Conservation (phyloP, 2,113 vertebrate species). For the Notarius quadriscutis region DNA sequence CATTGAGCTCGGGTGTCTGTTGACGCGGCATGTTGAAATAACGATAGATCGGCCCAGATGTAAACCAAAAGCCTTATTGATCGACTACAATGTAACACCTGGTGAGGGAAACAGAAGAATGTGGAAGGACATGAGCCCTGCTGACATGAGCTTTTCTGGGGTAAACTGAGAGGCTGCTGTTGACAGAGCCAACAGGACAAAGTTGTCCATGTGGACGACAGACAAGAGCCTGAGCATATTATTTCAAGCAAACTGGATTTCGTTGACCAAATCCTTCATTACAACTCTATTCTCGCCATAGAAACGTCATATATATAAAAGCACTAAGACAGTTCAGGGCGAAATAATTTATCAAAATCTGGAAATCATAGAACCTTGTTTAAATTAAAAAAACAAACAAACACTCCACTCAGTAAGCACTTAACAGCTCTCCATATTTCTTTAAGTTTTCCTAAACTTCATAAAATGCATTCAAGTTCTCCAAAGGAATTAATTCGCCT, state of each 20-base stretch:
- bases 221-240: background rate
- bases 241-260: background rate
- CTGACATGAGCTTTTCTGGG: conserved; percentile 47
- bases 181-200: background rate
- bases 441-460: background rate
- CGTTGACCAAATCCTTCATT: background rate
- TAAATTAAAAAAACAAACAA: too few species aligned
- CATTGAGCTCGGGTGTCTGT: conserved; percentile 64
- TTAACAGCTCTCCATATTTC: too few species aligned
- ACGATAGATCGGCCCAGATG: conserved; percentile 70
- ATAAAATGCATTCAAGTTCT: too few species aligned
- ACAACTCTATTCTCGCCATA: background rate
- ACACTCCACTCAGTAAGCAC: background rate
- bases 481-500: too few species aligned
- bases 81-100: conserved; percentile 62
- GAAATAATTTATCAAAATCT: background rate
- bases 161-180: conserved; percentile 51
- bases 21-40: conserved; percentile 63
- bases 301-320: background rate
- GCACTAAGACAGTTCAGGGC: background rate
- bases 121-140: conserved; percentile 51
- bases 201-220: background rate
- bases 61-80: conserved; percentile 83
- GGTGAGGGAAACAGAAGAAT: conserved; percentile 57
- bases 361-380: background rate